Evolutionary conservation across 1,140 invertebrate genomes (phyloP).

Genomic region (Nasonia vitripennis): DNA sequence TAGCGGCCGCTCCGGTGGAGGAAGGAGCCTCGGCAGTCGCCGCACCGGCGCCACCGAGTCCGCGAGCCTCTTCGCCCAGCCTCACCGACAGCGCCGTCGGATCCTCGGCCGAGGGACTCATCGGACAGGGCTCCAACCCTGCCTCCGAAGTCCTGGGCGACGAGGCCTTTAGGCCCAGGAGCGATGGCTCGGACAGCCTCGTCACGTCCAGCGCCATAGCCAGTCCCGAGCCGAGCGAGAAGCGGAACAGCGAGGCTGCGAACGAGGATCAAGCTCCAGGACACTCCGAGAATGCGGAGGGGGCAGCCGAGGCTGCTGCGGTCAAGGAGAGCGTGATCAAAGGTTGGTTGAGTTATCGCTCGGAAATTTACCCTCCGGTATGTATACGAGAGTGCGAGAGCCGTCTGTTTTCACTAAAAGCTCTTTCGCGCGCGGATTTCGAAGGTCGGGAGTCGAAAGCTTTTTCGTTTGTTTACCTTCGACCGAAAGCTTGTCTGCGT

Average conservation of each 20-base stretch:
- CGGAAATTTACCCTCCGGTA: not conserved
- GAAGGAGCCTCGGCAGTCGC: constrained; percentile 67
- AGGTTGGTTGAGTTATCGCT: constrained; percentile 53
- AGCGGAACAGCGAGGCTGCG: not conserved
- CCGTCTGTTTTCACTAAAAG: constrained; percentile 19
- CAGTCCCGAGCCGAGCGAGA: constrained; percentile 66
- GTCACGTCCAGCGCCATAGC: constrained; percentile 69
- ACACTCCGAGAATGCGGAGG: not conserved
- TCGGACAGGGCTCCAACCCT: not conserved
- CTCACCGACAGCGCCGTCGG: constrained; percentile 78
- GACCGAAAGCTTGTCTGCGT: not conserved
- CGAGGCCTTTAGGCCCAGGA: constrained; percentile 63
- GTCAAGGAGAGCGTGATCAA: constrained; percentile 53
- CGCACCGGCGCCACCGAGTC: constrained; percentile 72
- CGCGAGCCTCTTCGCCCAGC: constrained; percentile 68
- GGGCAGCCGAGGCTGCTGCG: not conserved
- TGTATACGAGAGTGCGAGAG: too few species aligned
- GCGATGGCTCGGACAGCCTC: constrained; percentile 71
- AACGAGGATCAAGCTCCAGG: not conserved
- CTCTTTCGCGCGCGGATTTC: not conserved
- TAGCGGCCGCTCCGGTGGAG: constrained; percentile 72
- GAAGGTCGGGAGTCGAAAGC: not conserved
- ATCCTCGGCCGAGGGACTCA: constrained; percentile 77
- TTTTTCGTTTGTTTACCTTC: not conserved
- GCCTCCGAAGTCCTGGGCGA: constrained; percentile 64